Evolutionary conservation across 2,797 vertebrate genomes (phyloP).

Genomic region (Peromyscus attwateri): DNA sequence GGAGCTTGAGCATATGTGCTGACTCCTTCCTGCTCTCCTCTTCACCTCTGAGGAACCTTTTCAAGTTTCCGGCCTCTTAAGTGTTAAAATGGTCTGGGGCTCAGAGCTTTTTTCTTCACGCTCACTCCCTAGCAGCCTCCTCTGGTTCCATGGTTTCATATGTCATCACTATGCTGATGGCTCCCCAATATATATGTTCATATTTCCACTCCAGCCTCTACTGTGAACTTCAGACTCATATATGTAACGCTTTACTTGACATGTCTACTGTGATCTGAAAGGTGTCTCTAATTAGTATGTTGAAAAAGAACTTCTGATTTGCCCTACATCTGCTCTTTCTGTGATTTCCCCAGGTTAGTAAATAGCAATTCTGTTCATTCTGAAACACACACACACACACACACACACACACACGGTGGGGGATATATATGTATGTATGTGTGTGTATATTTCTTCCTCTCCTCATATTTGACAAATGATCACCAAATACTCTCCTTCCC

Average conservation of each 20-base stretch:
- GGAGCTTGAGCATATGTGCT: not conserved
- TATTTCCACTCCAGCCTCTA: not conserved
- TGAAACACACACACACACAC: not conserved
- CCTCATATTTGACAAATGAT: not conserved
- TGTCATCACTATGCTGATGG: not conserved
- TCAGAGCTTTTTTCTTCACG: not conserved
- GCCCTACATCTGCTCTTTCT: not conserved
- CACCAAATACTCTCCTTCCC: not conserved
- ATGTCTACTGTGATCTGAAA: not conserved
- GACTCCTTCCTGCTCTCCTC: not conserved
- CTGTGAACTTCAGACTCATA: not conserved
- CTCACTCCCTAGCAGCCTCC: not conserved
- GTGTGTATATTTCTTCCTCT: not conserved
- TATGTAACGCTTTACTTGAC: not conserved
- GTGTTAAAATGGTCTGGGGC: not conserved
- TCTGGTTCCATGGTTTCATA: not conserved
- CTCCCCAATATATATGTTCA: not conserved
- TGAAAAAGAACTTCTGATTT: not conserved
- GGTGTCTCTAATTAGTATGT: not conserved
- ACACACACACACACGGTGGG: not conserved
- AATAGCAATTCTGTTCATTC: conserved; percentile 10
- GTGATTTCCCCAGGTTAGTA: not conserved
- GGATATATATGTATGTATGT: too few species aligned
- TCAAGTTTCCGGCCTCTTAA: not conserved
- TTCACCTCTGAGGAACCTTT: not conserved